Evolutionary conservation across 2,888 invertebrate genomes (phyloP), one percentile per base, ranked within the genome.

Genomic region (Itoplectis maculator): DNA sequence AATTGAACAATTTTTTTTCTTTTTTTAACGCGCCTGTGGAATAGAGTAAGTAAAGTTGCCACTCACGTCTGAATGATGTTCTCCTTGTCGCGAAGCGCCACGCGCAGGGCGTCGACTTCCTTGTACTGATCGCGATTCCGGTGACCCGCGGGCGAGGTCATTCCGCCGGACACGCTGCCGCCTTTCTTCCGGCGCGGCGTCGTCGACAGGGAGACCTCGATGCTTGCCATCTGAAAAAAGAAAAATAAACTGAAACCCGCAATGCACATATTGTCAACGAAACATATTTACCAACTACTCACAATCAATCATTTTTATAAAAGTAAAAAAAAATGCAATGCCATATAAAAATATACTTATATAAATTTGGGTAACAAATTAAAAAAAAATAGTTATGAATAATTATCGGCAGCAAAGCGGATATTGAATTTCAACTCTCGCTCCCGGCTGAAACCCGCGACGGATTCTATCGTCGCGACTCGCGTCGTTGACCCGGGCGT

Each of bases 201-300:
- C 77, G 94, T 95, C 63, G 95, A 95, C 88, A 97, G 93, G 0
- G 97, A 97, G 72, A 97, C 96, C 92, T 97, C 97, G 88, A 97
- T 96, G 89, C 95, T 96, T 79, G 97, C 96, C 96, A 97, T 97
- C 97, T 97, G 90, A 20, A 91, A 90, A n/a, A n/a, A n/a, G n/a
- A n/a, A n/a, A n/a, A n/a, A n/a, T n/a, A n/a, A n/a, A n/a, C n/a
- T n/a, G n/a, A n/a, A n/a, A n/a, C n/a, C n/a, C 35, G 37, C 18
- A 37, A 51, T 35, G 13, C 20, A 23, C 66, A 59, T n/a, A 29
- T 56, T 23, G 11, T 47, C 29, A 29, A 2, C 29, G 29, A 29
- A 29, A 29, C 29, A 29, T 29, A 29, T 29, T 29, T 29, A 29
- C 29, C 29, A 29, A 3, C 29, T 5, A 5, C n/a, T 29, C 29